Evolutionary conservation across 2,113 vertebrate genomes (phyloP).

Genomic region (Pomatostomus ruficeps): DNA sequence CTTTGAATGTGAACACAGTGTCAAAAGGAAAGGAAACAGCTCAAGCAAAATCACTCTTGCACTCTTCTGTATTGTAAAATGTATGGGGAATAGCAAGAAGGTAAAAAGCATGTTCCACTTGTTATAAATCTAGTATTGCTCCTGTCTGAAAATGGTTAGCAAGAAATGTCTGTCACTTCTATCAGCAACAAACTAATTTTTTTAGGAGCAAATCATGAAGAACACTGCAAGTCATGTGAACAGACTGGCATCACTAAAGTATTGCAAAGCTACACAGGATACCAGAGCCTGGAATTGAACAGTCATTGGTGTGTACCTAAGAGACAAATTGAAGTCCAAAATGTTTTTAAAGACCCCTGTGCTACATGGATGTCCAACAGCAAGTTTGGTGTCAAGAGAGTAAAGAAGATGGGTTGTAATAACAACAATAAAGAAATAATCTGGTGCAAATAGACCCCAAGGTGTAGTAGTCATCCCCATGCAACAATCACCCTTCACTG

Average conservation of each 20-base stretch:
- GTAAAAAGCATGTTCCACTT: background rate
- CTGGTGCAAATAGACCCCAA: conserved; percentile 77
- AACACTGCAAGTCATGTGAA: background rate
- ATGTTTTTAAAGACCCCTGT: conserved; percentile 51
- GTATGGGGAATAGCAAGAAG: background rate
- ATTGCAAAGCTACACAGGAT: conserved; percentile 14
- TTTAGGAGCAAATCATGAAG: conserved; percentile 18
- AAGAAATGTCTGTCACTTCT: conserved; percentile 1
- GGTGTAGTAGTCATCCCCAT: conserved; percentile 74
- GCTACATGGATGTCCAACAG: conserved; percentile 61
- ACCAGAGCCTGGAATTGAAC: conserved; percentile 32
- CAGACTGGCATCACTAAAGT: conserved; percentile 1
- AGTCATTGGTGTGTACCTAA: conserved; percentile 30
- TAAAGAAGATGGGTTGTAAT: conserved; percentile 75
- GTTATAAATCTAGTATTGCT: background rate
- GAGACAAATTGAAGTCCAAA: conserved; percentile 54
- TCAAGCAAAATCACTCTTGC: background rate
- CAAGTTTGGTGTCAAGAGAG: conserved; percentile 68
- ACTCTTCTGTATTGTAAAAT: conserved; percentile 5
- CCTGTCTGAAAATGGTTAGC: background rate
- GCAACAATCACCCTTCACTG: conserved; percentile 77
- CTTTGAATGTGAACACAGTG: background rate
- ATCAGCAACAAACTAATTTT: background rate
- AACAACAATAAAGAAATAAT: conserved; percentile 81
- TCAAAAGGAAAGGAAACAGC: conserved; percentile 25